A percentile compares a stretch with the other conserved stretches of the same genome.
phyloP scores from a whole-genome alignment of 1,140 invertebrate species.

The Drosophila micromelanica region DNA sequence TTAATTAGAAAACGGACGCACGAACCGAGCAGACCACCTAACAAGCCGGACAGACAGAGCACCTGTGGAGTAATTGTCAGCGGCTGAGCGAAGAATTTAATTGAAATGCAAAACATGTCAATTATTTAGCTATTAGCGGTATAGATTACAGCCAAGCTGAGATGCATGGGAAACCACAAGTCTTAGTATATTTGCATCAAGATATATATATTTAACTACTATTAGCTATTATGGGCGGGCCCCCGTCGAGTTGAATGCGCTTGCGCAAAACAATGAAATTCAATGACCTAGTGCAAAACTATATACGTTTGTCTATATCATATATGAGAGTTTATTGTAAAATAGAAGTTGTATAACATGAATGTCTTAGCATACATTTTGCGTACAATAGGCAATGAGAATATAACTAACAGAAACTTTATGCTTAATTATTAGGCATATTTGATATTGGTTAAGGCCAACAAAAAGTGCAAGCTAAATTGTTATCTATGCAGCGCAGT shows the following conservation, averaged over 20 bases:
- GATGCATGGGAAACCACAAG: slow-evolving; percentile 17
- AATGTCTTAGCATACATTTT: slow-evolving; percentile 29
- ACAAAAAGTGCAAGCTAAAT: background rate
- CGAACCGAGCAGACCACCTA: slow-evolving; percentile 8
- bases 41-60: background rate
- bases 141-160: slow-evolving; percentile 11
- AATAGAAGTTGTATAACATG: slow-evolving; percentile 3
- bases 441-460: background rate
- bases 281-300: slow-evolving; percentile 35
- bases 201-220: background rate
- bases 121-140: slow-evolving; percentile 13
- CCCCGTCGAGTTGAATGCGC: slow-evolving; percentile 12
- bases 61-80: background rate
- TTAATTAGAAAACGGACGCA: background rate
- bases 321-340: too few species aligned
- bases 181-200: background rate
- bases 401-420: slow-evolving; percentile 6
- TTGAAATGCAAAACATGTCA: slow-evolving; percentile 30
- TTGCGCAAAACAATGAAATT: background rate
- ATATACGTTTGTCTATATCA: too few species aligned
- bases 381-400: slow-evolving; percentile 3
- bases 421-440: slow-evolving; percentile 11
- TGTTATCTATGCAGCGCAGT: slow-evolving; percentile 84
- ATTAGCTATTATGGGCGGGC: slow-evolving; percentile 9
- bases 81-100: slow-evolving; percentile 12